A percentile compares a stretch with the other conserved stretches of the same genome.
Conservation (phyloP, 1,140 invertebrate genomes). For the Myzus persicae region DNA sequence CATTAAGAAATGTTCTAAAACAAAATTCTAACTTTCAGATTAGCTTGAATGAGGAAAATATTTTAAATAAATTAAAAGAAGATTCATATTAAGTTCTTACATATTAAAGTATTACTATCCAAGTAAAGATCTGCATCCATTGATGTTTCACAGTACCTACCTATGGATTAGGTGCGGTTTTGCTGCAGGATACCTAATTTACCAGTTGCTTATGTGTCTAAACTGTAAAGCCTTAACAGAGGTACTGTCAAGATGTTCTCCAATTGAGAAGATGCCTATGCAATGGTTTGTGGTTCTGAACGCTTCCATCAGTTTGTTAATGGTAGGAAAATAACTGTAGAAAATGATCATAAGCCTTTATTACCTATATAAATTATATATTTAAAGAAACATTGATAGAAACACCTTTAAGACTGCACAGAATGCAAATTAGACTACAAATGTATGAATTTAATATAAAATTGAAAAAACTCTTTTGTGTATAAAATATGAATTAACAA, state of each 20-base stretch:
- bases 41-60: slow-evolving; percentile 60
- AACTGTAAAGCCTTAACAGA: slow-evolving; percentile 63
- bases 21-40: slow-evolving; percentile 59
- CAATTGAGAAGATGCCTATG: slow-evolving; percentile 25
- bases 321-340: slow-evolving; percentile 63
- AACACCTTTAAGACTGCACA: slow-evolving; percentile 64
- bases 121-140: slow-evolving; percentile 61
- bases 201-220: slow-evolving; percentile 62
- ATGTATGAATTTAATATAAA: no score
- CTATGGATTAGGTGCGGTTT: slow-evolving; percentile 65
- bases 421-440: slow-evolving; percentile 64
- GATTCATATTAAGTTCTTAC: slow-evolving; percentile 61
- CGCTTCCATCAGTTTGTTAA: slow-evolving; percentile 64
- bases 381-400: slow-evolving; percentile 65
- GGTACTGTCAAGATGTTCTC: no score
- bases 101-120: slow-evolving; percentile 62
- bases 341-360: slow-evolving; percentile 66
- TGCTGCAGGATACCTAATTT: slow-evolving; percentile 65
- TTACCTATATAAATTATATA: slow-evolving; percentile 63
- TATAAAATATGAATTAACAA: no score
- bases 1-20: slow-evolving; percentile 59
- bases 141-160: slow-evolving; percentile 64
- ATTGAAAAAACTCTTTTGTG: no score
- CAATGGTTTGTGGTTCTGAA: slow-evolving; percentile 63
- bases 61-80: slow-evolving; percentile 61